phyloP scores from a whole-genome alignment of 2,113 vertebrate genomes.

The Brachirus orientalis region DNA sequence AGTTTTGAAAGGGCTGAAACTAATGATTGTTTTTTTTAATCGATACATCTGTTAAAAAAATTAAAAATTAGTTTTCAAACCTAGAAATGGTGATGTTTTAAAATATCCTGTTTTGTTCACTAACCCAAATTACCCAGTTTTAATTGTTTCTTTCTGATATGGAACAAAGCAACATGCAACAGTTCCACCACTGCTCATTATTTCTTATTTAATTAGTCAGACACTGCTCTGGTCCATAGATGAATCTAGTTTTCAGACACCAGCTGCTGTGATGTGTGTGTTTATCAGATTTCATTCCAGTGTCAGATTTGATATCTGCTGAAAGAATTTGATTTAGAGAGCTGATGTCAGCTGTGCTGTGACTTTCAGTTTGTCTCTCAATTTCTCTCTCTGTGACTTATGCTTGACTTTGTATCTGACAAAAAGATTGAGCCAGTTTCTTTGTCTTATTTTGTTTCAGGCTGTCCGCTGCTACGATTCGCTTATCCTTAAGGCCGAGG shows the following conservation, averaged over 20 bases:
- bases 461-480: constrained; percentile 98
- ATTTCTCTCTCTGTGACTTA: constrained; percentile 13
- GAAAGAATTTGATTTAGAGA: neutral
- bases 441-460: constrained; percentile 62
- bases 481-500: constrained; percentile 98
- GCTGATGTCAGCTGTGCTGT: constrained; percentile 33
- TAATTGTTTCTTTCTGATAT: no score
- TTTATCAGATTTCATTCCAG: no score
- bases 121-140: no score
- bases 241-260: neutral
- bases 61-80: no score
- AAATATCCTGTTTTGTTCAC: no score
- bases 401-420: neutral
- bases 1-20: no score
- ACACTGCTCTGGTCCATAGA: neutral
- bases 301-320: no score
- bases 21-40: no score
- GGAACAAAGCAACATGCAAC: neutral
- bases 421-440: constrained; percentile 41
- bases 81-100: no score
- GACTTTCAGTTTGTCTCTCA: constrained; percentile 59
- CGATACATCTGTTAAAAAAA: no score
- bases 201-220: neutral
- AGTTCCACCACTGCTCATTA: neutral
- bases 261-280: neutral